phyloP scores from a whole-genome alignment of 2,888 invertebrate genomes.

The Cheilosia vulpina region DNA sequence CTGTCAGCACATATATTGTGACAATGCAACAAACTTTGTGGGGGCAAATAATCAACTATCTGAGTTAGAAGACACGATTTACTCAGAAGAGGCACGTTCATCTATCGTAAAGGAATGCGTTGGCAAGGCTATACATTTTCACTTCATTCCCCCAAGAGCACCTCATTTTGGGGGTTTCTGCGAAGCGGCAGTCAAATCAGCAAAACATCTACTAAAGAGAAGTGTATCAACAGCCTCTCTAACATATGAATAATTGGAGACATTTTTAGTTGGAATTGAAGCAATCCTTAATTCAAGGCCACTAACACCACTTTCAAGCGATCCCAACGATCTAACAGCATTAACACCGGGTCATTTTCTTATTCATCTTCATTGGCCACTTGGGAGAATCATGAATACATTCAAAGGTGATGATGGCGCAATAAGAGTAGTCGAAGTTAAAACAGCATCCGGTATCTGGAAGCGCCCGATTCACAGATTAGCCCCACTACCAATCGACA shows the following conservation, averaged over 20 bases:
- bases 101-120: constrained; percentile 42
- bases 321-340: constrained; percentile 71
- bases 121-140: constrained; percentile 43
- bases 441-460: constrained; percentile 22
- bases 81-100: constrained; percentile 22
- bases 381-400: constrained; percentile 20
- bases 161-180: constrained; percentile 70
- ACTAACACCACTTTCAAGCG: constrained; percentile 74
- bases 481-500: constrained; percentile 26
- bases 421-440: constrained; percentile 40
- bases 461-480: constrained; percentile 33
- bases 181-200: constrained; percentile 64
- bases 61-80: constrained; percentile 34
- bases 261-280: constrained; percentile 76
- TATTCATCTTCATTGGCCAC: constrained; percentile 23
- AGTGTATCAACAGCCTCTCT: constrained; percentile 75
- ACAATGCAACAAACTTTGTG: constrained; percentile 71
- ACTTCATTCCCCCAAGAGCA: constrained; percentile 64
- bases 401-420: constrained; percentile 37
- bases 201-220: constrained; percentile 75
- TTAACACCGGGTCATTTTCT: constrained; percentile 72
- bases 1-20: constrained; percentile 54
- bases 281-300: constrained; percentile 79
- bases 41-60: constrained; percentile 45
- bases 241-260: constrained; percentile 77